Conservation (phyloP, 23 tunicate species). For the Styela plicata region DNA sequence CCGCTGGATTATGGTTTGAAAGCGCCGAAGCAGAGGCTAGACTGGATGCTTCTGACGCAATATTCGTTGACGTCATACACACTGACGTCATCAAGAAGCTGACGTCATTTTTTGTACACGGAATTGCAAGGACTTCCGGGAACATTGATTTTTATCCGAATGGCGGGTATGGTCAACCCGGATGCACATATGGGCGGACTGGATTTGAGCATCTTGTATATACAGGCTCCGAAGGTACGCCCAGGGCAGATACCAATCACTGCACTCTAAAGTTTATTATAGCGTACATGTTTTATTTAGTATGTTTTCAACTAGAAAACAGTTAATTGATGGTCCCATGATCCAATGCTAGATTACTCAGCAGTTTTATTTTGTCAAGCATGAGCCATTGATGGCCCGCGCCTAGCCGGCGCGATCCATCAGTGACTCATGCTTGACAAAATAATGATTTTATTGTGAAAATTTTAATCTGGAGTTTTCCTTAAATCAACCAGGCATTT, state of each 20-base stretch:
- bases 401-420: no score
- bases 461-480: no score
- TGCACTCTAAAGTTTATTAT: no score
- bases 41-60: conserved; percentile 24
- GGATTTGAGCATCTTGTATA: neutral
- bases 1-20: conserved; percentile 22
- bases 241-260: no score
- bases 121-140: neutral
- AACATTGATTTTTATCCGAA: conserved; percentile 34
- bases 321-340: no score
- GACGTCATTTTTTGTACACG: neutral
- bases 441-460: no score
- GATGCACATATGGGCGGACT: neutral
- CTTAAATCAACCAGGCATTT: neutral
- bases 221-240: neutral
- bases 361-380: no score
- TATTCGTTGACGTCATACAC: conserved; percentile 29
- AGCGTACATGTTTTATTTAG: no score
- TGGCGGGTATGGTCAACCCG: conserved; percentile 28
- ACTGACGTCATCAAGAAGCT: conserved; percentile 12
- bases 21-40: neutral
- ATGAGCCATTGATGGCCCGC: no score
- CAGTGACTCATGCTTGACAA: no score
- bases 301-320: no score
- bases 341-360: no score